Percentiles rank a stretch among this genome's conserved stretches.
phyloP scores from a whole-genome alignment of 2,797 vertebrate genomes.

The Taenioides sp. region DNA sequence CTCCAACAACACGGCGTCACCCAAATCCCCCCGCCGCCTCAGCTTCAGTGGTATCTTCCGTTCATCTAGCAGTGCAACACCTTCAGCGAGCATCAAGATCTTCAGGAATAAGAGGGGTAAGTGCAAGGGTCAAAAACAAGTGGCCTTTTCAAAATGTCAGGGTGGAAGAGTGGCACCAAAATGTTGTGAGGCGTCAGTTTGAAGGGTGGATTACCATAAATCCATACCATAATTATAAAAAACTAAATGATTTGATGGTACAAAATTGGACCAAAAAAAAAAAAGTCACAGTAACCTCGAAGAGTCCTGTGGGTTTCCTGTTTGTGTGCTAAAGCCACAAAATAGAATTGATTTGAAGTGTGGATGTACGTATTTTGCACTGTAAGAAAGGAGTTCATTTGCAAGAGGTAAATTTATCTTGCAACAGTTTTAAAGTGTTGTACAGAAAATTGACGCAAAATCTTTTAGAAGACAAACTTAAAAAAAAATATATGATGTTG shows the following conservation, averaged over 20 bases:
- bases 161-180: neutral
- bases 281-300: neutral
- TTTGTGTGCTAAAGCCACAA: slow-evolving; percentile 17
- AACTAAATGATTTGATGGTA: neutral
- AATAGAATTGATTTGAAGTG: slow-evolving; percentile 17
- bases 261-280: neutral
- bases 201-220: neutral
- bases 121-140: slow-evolving; percentile 31
- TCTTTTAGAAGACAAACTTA: neutral
- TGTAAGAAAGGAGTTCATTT: slow-evolving; percentile 13
- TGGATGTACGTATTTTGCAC: slow-evolving; percentile 17
- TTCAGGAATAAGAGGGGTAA: slow-evolving; percentile 95
- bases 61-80: slow-evolving; percentile 86
- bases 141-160: neutral
- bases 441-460: neutral
- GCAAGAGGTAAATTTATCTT: neutral
- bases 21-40: slow-evolving; percentile 94
- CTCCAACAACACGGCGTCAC: slow-evolving; percentile 84
- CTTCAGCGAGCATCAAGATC: slow-evolving; percentile 86
- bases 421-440: neutral
- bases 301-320: slow-evolving; percentile 35
- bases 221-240: neutral
- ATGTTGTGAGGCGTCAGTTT: neutral
- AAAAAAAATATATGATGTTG: no score
- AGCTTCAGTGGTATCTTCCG: slow-evolving; percentile 97